phyloP scores from a whole-genome alignment of 2,888 invertebrate genomes.

The Diachrysia chrysitis region DNA sequence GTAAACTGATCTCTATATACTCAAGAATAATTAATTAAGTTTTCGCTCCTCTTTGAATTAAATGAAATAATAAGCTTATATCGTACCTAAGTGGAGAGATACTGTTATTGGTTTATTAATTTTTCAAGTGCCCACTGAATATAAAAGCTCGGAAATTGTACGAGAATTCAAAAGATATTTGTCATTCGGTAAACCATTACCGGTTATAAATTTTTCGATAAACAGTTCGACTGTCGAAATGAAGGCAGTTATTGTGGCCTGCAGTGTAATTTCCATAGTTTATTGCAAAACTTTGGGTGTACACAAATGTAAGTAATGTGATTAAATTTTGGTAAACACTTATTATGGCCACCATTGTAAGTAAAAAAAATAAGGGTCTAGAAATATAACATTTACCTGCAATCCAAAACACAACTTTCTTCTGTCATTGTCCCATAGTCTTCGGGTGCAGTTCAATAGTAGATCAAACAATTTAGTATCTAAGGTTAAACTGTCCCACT shows the following conservation, averaged over 20 bases:
- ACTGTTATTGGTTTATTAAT: conserved; percentile 60
- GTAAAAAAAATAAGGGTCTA: not conserved
- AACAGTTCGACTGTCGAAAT: conserved; percentile 59
- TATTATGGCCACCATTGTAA: not conserved
- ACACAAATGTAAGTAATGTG: conserved; percentile 46
- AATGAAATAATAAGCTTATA: conserved; percentile 51
- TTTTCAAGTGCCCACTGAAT: conserved; percentile 56
- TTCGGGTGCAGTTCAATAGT: too few relatives aligned
- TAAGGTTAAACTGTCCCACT: too few relatives aligned
- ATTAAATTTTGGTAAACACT: not conserved
- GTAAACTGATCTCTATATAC: not conserved
- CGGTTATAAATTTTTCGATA: conserved; percentile 48
- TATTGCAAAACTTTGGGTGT: conserved; percentile 68
- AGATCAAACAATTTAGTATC: too few relatives aligned
- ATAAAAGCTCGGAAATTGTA: conserved; percentile 61
- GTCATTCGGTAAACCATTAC: conserved; percentile 54
- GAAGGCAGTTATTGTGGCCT: conserved; percentile 69
- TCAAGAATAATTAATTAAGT: conserved; percentile 37
- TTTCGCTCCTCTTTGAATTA: conserved; percentile 14
- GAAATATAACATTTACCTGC: too few relatives aligned
- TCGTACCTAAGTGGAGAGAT: conserved; percentile 56
- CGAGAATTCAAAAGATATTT: conserved; percentile 41
- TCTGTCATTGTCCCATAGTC: too few relatives aligned
- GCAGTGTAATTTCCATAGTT: conserved; percentile 66
- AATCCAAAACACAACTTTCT: too few relatives aligned